These are phyloP conservation scores for Drosophila lacertosa DNA, from an alignment of 1,140 invertebrate species.

Conservation along the genomic window DNA sequence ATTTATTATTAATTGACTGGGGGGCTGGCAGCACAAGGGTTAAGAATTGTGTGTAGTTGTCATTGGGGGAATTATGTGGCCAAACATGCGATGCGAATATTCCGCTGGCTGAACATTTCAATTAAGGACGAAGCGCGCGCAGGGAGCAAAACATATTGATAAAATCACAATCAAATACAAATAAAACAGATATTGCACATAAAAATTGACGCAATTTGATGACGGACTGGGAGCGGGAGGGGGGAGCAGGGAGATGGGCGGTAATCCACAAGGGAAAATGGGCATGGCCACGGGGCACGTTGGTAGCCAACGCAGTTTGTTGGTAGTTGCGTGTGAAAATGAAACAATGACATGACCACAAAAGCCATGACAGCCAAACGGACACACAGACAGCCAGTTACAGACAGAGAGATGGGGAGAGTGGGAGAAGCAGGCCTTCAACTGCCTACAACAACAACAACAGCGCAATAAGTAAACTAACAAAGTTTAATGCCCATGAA, in stretches of 20 bases:
- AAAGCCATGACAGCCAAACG: slow-evolving; percentile 43
- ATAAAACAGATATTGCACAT: slow-evolving; percentile 80
- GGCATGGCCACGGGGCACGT: slow-evolving; percentile 5
- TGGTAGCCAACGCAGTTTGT: slow-evolving; percentile 7
- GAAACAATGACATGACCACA: slow-evolving; percentile 78
- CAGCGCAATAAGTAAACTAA: slow-evolving; percentile 32
- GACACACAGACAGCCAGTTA: background rate
- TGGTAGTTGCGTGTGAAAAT: slow-evolving; percentile 75
- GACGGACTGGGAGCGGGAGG: slow-evolving; percentile 23
- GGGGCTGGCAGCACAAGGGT: slow-evolving; percentile 42
- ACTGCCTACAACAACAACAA: slow-evolving; percentile 3
- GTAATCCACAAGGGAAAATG: slow-evolving; percentile 18
- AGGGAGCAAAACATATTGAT: slow-evolving; percentile 60
- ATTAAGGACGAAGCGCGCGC: slow-evolving; percentile 52
- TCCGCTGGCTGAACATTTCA: slow-evolving; percentile 68
- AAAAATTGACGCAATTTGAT: slow-evolving; percentile 77
- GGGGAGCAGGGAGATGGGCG: background rate
- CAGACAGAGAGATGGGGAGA: slow-evolving; percentile 7
- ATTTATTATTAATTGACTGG: slow-evolving; percentile 77
- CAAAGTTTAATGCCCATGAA: slow-evolving; percentile 55
- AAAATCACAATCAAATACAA: slow-evolving; percentile 81
- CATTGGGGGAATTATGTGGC: slow-evolving; percentile 52
- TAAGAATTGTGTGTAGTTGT: slow-evolving; percentile 25
- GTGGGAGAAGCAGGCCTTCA: slow-evolving; percentile 7
- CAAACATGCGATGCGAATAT: slow-evolving; percentile 36